phyloP scores from a whole-genome alignment of 2,113 vertebrate genomes.

The Campylomormyrus numenius region DNA sequence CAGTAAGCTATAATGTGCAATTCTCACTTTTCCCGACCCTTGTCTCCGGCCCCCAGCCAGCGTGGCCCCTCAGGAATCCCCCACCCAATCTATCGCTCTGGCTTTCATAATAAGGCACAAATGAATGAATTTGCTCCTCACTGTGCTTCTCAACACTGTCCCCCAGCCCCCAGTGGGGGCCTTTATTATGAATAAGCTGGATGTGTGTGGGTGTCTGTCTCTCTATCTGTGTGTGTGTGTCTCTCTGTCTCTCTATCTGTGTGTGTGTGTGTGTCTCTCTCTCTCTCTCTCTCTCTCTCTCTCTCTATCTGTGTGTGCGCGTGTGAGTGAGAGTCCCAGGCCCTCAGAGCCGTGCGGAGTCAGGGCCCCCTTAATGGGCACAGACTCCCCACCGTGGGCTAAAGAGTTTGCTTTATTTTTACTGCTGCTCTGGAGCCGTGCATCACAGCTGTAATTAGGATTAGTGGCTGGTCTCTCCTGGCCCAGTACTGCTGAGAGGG shows the following conservation, averaged over 20 bases:
- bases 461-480: not conserved
- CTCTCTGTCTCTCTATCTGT: too few species aligned
- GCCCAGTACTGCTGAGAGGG: not conserved
- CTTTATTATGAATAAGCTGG: not conserved
- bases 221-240: not conserved
- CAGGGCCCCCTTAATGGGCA: not conserved
- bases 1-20: too few species aligned
- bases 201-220: not conserved
- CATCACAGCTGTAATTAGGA: slow-evolving; percentile 4
- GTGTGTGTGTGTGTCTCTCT: not conserved
- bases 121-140: not conserved
- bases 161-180: not conserved
- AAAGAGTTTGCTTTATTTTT: not conserved
- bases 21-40: too few species aligned
- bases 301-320: not conserved
- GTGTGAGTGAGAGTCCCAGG: not conserved
- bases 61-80: too few species aligned
- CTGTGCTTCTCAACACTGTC: not conserved
- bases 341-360: not conserved
- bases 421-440: not conserved
- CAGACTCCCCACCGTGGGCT: not conserved
- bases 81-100: not conserved
- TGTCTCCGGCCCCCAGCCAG: too few species aligned
- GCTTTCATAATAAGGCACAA: not conserved
- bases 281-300: not conserved